Evolutionary conservation across 1,140 invertebrate genomes (phyloP).

Genomic region (Drosophila repleta): DNA sequence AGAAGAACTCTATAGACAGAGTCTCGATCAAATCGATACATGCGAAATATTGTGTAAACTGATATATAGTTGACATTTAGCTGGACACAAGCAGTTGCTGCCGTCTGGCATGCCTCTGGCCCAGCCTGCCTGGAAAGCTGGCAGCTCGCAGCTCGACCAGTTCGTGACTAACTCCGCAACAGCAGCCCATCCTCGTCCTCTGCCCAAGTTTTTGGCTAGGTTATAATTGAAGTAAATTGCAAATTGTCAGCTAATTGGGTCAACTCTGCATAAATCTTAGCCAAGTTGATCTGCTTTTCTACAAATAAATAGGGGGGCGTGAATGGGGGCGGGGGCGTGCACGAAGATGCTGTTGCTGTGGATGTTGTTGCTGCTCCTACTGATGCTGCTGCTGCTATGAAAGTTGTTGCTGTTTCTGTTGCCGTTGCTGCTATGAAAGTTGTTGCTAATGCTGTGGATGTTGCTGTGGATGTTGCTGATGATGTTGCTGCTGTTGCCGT

Average conservation of each 20-base stretch:
- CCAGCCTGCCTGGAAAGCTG: neutral
- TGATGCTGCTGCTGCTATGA: too few relatives aligned
- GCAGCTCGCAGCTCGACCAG: constrained; percentile 11
- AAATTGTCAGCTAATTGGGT: constrained; percentile 75
- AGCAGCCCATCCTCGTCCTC: neutral
- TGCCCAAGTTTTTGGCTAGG: constrained; percentile 18
- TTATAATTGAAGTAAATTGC: constrained; percentile 75
- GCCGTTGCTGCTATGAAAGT: too few relatives aligned
- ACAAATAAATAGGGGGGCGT: constrained; percentile 17
- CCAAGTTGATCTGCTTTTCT: constrained; percentile 21
- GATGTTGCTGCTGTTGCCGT: too few relatives aligned
- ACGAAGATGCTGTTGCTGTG: constrained; percentile 6
- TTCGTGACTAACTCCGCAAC: constrained; percentile 64
- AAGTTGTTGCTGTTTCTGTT: too few relatives aligned
- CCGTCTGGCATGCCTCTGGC: constrained; percentile 31
- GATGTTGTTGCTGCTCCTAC: neutral
- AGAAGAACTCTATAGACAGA: constrained; percentile 44
- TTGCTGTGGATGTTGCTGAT: too few relatives aligned
- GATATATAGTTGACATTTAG: constrained; percentile 74
- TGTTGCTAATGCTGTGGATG: too few relatives aligned
- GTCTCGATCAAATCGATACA: constrained; percentile 32
- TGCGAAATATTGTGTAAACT: constrained; percentile 25
- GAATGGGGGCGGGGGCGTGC: constrained; percentile 29
- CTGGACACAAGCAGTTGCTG: constrained; percentile 13
- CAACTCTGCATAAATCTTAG: constrained; percentile 52